Evolutionary conservation across 2,797 vertebrate genomes (phyloP).

Genomic region (Remorina albescens): DNA sequence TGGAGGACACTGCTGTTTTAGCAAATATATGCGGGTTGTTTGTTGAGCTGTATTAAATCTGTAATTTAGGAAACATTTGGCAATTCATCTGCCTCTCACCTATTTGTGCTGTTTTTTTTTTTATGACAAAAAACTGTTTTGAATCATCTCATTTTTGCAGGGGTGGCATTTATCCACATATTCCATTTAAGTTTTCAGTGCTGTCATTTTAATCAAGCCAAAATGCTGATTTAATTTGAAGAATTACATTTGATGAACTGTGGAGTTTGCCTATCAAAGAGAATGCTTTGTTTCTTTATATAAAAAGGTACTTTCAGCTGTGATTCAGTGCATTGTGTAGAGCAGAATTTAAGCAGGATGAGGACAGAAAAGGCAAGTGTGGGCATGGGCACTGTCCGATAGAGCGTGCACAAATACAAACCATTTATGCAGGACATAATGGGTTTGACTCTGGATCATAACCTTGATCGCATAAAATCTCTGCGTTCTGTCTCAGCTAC

Average conservation of each 20-base stretch:
- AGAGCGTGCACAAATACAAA: not conserved
- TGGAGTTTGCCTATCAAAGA: not conserved
- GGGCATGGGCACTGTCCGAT: not conserved
- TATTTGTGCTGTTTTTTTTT: not conserved
- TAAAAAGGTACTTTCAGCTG: not conserved
- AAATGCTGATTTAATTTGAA: not conserved
- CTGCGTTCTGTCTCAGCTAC: not conserved
- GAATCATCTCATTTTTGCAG: not conserved
- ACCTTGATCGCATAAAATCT: slow-evolving; percentile 9
- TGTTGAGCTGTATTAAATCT: not conserved
- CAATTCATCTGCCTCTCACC: not conserved
- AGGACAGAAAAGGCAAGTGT: slow-evolving; percentile 8
- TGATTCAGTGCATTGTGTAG: slow-evolving; percentile 1
- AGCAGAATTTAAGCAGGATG: not conserved
- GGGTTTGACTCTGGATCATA: slow-evolving; percentile 10
- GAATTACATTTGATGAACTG: not conserved
- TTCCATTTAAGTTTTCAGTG: not conserved
- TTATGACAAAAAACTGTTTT: not conserved
- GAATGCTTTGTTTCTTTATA: not conserved
- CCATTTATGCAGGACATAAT: not conserved
- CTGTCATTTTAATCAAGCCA: not conserved
- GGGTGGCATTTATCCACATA: not conserved
- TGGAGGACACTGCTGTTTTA: too few species aligned
- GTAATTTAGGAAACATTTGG: not conserved
- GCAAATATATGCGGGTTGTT: not conserved